These are phyloP conservation scores for Cyclura pinguis DNA, from an alignment of 2,797 vertebrate genomes.

Conservation along the genomic window DNA sequence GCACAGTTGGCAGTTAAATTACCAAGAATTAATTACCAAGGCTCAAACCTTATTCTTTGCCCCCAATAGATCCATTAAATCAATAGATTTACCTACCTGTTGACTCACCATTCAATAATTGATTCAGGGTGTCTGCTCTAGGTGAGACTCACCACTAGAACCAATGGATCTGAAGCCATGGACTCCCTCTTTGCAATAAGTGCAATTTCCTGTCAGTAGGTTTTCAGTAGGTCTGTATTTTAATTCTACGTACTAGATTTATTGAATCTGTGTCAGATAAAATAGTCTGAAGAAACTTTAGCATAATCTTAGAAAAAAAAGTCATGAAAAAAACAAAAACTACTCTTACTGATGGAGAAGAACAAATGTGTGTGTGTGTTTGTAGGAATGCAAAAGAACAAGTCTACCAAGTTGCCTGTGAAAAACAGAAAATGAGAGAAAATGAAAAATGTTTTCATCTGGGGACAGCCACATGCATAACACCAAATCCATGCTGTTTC, in stretches of 20 bases:
- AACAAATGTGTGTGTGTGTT: not conserved
- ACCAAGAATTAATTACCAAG: not conserved
- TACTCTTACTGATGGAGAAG: slow-evolving; percentile 31
- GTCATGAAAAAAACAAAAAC: slow-evolving; percentile 30
- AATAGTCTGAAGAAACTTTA: slow-evolving; percentile 36
- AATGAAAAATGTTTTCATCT: slow-evolving; percentile 64
- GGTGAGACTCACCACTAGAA: too few species aligned
- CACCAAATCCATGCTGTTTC: slow-evolving; percentile 68
- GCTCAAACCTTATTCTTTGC: too few species aligned
- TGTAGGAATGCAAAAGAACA: slow-evolving; percentile 36
- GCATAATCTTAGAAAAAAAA: not conserved
- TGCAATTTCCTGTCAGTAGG: too few species aligned
- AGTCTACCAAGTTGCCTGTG: slow-evolving; percentile 35
- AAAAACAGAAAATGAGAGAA: slow-evolving; percentile 58
- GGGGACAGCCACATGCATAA: slow-evolving; percentile 45
- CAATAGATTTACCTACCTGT: too few species aligned
- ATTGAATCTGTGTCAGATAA: slow-evolving; percentile 31
- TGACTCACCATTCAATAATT: too few species aligned
- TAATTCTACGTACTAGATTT: slow-evolving; percentile 14
- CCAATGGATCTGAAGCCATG: too few species aligned
- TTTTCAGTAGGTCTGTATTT: not conserved
- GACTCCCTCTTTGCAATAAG: too few species aligned
- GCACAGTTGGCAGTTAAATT: not conserved
- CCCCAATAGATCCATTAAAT: too few species aligned
- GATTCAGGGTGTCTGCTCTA: too few species aligned